These are phyloP conservation scores for Oophaga pumilio DNA, from an alignment of 2,113 vertebrate species.

Conservation along the genomic window DNA sequence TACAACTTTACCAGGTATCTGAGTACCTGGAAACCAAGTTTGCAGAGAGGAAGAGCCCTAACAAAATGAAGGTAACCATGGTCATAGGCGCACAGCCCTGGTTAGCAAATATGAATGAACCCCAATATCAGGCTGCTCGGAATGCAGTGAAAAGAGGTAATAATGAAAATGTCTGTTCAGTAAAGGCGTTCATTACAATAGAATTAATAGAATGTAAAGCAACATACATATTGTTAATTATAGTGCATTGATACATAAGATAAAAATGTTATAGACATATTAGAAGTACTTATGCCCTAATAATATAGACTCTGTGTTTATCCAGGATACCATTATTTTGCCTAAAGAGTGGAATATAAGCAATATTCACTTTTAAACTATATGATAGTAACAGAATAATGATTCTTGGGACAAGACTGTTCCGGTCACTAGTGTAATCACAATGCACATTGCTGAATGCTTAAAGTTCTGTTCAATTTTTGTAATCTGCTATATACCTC, in stretches of 20 bases:
- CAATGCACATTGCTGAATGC: not conserved
- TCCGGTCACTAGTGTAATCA: not conserved
- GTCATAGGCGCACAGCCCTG: constrained; percentile 80
- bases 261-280: not conserved
- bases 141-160: constrained; percentile 82
- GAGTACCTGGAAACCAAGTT: constrained; percentile 80
- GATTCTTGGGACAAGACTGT: not conserved
- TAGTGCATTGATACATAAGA: not conserved
- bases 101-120: constrained; percentile 72
- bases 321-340: too few species aligned
- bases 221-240: not conserved
- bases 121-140: constrained; percentile 80
- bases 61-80: constrained; percentile 82
- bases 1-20: constrained; percentile 63
- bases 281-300: not conserved
- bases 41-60: constrained; percentile 82
- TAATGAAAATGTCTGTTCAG: not conserved
- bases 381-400: not conserved
- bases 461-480: not conserved
- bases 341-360: not conserved
- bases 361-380: not conserved
- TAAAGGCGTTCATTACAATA: too few species aligned
- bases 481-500: not conserved
- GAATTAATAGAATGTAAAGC: not conserved
- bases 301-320: too few species aligned